Conservation (phyloP, 2,888 invertebrate species). For the Tromatobia lineatoria region DNA sequence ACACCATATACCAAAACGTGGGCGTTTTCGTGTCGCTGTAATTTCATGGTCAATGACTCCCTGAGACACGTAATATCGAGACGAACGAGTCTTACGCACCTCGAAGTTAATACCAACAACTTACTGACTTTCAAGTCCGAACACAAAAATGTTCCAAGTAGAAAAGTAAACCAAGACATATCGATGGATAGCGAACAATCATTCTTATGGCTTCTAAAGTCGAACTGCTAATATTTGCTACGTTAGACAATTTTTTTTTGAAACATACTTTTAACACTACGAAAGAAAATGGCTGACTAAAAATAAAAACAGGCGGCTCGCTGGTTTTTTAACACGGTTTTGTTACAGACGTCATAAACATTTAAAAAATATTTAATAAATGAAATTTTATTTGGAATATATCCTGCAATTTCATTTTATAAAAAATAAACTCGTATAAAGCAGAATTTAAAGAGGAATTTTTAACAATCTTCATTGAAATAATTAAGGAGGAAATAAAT, state of each 20-base stretch:
- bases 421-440: too few species aligned
- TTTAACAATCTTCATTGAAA: too few species aligned
- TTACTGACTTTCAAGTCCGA: background rate
- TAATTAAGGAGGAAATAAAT: too few species aligned
- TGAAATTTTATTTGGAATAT: too few species aligned
- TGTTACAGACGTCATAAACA: too few species aligned
- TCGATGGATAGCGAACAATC: background rate
- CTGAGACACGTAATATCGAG: conserved; percentile 56
- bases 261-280: too few species aligned
- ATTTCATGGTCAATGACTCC: conserved; percentile 77
- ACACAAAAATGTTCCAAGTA: background rate
- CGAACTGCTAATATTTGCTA: background rate
- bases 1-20: conserved; percentile 46
- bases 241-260: background rate
- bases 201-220: background rate
- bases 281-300: too few species aligned
- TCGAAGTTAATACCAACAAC: background rate
- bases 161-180: background rate
- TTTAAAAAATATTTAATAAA: too few species aligned
- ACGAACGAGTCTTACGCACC: conserved; percentile 21
- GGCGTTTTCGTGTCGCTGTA: conserved; percentile 65
- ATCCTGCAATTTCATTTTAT: too few species aligned
- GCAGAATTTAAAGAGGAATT: too few species aligned
- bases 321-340: too few species aligned
- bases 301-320: too few species aligned